These are phyloP conservation scores for Drepana falcataria DNA, from an alignment of 2,888 invertebrate species.

Conservation along the genomic window DNA sequence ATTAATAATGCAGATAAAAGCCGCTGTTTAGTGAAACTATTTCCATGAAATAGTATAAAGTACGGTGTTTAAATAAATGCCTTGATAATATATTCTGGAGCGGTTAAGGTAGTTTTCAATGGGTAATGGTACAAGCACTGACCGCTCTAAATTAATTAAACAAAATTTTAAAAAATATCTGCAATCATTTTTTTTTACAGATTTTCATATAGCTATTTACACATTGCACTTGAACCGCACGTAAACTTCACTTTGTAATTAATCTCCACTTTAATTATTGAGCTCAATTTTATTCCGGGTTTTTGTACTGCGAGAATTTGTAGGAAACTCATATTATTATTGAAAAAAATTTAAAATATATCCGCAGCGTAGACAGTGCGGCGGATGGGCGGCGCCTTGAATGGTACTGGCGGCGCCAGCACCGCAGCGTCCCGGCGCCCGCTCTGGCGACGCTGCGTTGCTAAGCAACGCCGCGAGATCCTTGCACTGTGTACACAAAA, in stretches of 20 bases:
- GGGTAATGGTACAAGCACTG: background rate
- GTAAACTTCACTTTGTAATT: background rate
- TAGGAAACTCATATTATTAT: background rate
- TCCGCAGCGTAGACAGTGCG: constrained; percentile 18
- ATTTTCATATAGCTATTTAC: background rate
- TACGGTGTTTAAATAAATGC: background rate
- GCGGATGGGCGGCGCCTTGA: constrained; percentile 46
- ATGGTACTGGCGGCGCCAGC: constrained; percentile 51
- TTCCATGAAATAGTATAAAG: background rate
- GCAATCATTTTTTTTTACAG: too few species aligned
- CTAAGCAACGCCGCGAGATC: constrained; percentile 52
- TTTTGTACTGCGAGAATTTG: too few species aligned
- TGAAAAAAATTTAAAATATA: background rate
- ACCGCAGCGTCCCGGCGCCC: constrained; percentile 67
- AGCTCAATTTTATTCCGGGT: too few species aligned
- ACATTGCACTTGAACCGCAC: background rate
- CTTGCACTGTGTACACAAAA: constrained; percentile 2
- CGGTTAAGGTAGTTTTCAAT: background rate
- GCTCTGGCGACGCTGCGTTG: constrained; percentile 65
- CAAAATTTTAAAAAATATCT: too few species aligned
- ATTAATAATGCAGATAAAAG: background rate
- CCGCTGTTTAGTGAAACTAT: background rate
- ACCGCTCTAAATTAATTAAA: too few species aligned
- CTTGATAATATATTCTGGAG: background rate
- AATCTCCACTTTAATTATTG: background rate